Evolutionary conservation across 2,797 vertebrate species (phyloP).

Genomic region (Columba guinea): DNA sequence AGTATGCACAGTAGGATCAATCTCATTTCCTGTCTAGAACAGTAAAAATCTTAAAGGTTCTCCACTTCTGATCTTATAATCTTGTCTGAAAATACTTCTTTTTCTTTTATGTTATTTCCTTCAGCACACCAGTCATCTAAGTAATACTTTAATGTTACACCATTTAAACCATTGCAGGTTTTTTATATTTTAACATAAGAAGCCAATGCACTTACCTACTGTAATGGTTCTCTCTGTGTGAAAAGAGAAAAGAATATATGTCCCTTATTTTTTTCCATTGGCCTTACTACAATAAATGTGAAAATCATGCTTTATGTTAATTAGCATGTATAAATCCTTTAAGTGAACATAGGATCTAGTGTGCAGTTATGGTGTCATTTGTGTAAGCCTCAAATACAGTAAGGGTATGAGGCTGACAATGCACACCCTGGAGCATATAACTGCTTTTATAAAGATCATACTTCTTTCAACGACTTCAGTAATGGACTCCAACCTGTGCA

Average conservation of each 20-base stretch:
- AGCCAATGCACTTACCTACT: background rate
- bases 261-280: background rate
- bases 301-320: constrained; percentile 5
- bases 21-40: background rate
- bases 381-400: background rate
- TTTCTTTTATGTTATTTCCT: background rate
- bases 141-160: background rate
- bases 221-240: background rate
- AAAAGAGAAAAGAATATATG: background rate
- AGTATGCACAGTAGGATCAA: background rate
- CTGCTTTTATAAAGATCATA: constrained; percentile 32
- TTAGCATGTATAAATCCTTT: background rate
- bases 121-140: background rate
- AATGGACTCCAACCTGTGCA: constrained; percentile 45
- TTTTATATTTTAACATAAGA: background rate
- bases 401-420: background rate
- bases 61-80: background rate
- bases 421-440: background rate
- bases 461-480: constrained; percentile 4
- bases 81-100: background rate
- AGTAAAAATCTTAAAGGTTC: background rate
- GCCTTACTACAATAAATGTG: background rate
- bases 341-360: background rate
- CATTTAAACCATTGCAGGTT: background rate
- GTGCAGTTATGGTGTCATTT: background rate